phyloP scores from a whole-genome alignment of 1,140 invertebrate species.

The Ceratitis capitata region DNA sequence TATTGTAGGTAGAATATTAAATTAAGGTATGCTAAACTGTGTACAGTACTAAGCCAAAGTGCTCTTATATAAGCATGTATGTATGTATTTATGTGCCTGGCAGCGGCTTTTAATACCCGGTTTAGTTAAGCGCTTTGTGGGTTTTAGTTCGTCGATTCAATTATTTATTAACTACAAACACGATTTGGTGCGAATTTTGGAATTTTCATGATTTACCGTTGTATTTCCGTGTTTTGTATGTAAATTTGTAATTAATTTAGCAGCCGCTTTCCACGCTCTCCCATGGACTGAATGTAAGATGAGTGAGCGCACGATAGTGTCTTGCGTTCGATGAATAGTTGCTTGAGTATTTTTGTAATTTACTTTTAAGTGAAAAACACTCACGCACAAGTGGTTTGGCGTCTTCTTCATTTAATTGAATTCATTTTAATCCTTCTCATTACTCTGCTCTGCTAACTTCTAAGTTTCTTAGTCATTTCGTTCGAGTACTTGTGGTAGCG shows the following conservation, averaged over 20 bases:
- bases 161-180: background rate
- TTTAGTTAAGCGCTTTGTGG: background rate
- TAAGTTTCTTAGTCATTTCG: background rate
- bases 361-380: too few relatives aligned
- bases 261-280: background rate
- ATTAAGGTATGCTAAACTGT: background rate
- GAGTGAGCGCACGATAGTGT: too few relatives aligned
- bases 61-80: background rate
- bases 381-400: background rate
- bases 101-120: background rate
- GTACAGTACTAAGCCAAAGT: background rate
- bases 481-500: background rate
- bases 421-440: background rate
- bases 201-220: background rate
- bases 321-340: too few relatives aligned
- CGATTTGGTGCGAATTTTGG: background rate
- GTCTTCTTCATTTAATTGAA: background rate
- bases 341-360: too few relatives aligned
- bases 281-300: too few relatives aligned
- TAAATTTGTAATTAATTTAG: background rate
- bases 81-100: background rate
- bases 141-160: background rate
- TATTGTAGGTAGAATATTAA: background rate
- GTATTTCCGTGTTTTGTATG: background rate
- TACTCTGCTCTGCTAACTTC: too few relatives aligned